Base-by-base conservation (phyloP, 1,140 invertebrate species). In the Campoletis sonorensis region DNA sequence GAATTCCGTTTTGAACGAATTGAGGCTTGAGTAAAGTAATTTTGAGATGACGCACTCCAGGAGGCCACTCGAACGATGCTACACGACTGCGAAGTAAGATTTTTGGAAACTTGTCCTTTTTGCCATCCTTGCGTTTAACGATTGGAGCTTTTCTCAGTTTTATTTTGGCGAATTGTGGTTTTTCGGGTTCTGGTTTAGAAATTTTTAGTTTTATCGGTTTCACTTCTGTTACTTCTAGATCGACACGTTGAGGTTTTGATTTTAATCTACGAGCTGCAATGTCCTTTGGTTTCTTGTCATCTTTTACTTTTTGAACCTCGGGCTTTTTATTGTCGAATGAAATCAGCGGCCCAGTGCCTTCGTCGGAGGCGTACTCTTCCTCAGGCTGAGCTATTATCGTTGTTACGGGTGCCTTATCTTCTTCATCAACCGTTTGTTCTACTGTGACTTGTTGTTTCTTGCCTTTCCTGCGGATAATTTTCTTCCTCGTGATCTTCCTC, bases 41-140 rank as follows among this genome's bases (percentile, higher is more conserved):
- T 37, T 89, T 80, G 1, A 93, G 93, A 80, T 90, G 90, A 33
- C 92, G 86, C 82, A 93, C 86, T 80, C 89, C 81, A 79, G 94
- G 92, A 21, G 94, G 94, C 92, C 94, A 95, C 79, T 94, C 93
- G 51, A 95, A 87, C 81, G 92, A 92, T 75, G 86, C 92, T 16
- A 95, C 93, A 78, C 93, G 92, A 88, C 95, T 95, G 84, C 94
- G 94, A 21, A 96, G 87, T 84, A 94, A 87, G 64, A 95, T 87
- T 90, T 95, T 95, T 0, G 94, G 95, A 61, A 95, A 84, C 83
- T 92, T 92, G 11, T 90, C 83, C 45, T 89, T 85, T 79, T 91
- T 89, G 23, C 86, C 71, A 84, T 93, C 92, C 90, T 92, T 93
- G 88, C 94, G 94, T 76, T 91, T 91, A 18, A 90, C 83, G 40